Conservation (phyloP, 2,888 invertebrate species). For the Parapristionchus giblindavisi region DNA sequence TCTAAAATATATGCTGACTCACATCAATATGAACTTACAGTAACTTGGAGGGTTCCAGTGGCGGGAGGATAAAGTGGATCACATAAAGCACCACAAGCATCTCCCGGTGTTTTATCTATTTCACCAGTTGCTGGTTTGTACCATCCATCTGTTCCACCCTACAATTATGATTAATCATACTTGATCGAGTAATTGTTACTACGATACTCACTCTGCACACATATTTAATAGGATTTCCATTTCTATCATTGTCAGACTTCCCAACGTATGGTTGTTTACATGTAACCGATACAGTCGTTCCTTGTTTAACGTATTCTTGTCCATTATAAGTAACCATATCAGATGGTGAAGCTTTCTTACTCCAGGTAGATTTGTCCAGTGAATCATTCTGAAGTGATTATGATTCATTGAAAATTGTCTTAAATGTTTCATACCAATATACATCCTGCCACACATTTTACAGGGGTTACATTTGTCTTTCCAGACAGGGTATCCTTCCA, state of each 20-base stretch:
- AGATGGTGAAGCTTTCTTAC: background rate
- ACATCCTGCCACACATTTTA: constrained; percentile 22
- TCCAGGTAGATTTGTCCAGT: background rate
- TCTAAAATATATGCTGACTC: background rate
- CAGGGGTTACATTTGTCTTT: constrained; percentile 9
- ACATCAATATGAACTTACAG: constrained; percentile 18
- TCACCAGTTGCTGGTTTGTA: constrained; percentile 5
- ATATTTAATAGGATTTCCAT: constrained; percentile 5
- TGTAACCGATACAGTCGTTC: constrained; percentile 2
- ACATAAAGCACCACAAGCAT: constrained; percentile 25
- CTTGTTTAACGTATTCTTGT: constrained; percentile 16
- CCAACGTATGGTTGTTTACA: constrained; percentile 26
- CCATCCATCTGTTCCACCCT: constrained; percentile 35
- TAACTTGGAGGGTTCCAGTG: background rate
- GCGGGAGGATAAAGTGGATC: constrained; percentile 9
- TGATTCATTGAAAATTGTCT: background rate
- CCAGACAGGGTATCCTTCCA: constrained; percentile 26
- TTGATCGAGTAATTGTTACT: background rate
- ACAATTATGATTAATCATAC: background rate
- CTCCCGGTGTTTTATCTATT: background rate
- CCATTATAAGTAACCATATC: constrained; percentile 12
- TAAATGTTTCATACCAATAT: background rate
- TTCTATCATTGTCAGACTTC: background rate
- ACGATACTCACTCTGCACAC: constrained; percentile 5
- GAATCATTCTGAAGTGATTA: background rate